These are phyloP conservation scores for Sclerurus mexicanus DNA, from an alignment of 2,113 vertebrate species.

Conservation along the genomic window DNA sequence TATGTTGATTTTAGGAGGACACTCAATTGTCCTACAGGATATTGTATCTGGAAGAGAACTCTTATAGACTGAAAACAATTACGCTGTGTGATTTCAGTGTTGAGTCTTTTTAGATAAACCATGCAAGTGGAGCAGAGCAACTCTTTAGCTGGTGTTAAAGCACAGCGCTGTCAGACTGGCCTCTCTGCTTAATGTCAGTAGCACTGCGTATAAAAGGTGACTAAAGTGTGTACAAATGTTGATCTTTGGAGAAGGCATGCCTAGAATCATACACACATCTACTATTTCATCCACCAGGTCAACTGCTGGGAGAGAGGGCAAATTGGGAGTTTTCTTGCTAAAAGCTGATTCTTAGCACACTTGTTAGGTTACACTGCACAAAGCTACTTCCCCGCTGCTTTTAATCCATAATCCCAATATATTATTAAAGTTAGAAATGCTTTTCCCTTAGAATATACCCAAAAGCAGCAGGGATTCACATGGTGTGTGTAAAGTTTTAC, in stretches of 20 bases:
- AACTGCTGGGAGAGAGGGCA: constrained; percentile 71
- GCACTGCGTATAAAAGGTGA: constrained; percentile 83
- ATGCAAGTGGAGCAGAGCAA: constrained; percentile 47
- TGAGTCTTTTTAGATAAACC: constrained; percentile 75
- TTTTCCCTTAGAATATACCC: constrained; percentile 24
- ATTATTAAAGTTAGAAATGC: constrained; percentile 63
- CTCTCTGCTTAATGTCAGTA: constrained; percentile 83
- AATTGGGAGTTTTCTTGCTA: constrained; percentile 69
- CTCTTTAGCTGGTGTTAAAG: constrained; percentile 70
- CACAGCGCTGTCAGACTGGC: constrained; percentile 73
- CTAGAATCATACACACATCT: constrained; percentile 83
- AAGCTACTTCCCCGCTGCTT: constrained; percentile 33
- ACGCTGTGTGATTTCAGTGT: constrained; percentile 68
- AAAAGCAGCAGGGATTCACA: constrained; percentile 43
- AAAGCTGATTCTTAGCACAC: constrained; percentile 52
- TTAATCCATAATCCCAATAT: constrained; percentile 70
- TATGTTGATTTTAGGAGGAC: constrained; percentile 17
- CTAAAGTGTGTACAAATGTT: constrained; percentile 86
- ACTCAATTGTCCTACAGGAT: constrained; percentile 44
- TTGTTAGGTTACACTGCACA: constrained; percentile 57
- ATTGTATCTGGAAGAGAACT: constrained; percentile 61
- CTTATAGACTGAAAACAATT: constrained; percentile 71
- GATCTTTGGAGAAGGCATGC: constrained; percentile 83
- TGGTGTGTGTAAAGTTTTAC: background rate
- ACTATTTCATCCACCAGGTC: constrained; percentile 79